Conservation (phyloP, 2,113 vertebrate species). For the Eretmochelys imbricata region DNA sequence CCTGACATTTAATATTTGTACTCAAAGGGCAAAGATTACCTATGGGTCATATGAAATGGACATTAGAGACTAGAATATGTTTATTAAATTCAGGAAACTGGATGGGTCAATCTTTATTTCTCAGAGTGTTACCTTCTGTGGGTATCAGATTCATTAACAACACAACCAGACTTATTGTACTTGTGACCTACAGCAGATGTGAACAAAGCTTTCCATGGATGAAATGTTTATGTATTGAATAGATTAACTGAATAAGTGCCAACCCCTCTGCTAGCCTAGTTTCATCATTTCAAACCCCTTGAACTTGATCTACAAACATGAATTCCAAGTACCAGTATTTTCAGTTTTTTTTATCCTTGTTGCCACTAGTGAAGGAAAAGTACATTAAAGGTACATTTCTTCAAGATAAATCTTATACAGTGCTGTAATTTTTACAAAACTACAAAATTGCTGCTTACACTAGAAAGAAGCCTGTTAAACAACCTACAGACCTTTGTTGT, state of each 20-base stretch:
- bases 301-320: background rate
- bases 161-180: background rate
- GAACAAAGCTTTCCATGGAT: background rate
- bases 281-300: background rate
- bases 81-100: background rate
- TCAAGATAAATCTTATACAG: slow-evolving; percentile 6
- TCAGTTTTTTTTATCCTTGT: background rate
- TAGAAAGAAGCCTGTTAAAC: slow-evolving; percentile 11
- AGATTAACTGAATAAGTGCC: background rate
- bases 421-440: background rate
- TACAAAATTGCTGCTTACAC: slow-evolving; percentile 16
- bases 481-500: slow-evolving; percentile 47
- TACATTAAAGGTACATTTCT: slow-evolving; percentile 1
- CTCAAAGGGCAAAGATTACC: background rate
- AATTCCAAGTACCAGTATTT: background rate
- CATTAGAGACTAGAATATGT: background rate
- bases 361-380: background rate
- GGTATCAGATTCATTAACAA: background rate
- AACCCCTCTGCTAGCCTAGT: background rate
- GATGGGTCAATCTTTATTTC: background rate
- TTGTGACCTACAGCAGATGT: background rate
- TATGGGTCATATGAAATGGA: background rate
- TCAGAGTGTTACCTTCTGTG: background rate
- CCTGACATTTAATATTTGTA: background rate
- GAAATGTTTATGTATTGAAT: background rate